These are phyloP conservation scores for Lepidurus packardi DNA, from an alignment of 1,140 invertebrate genomes.

Conservation along the genomic window DNA sequence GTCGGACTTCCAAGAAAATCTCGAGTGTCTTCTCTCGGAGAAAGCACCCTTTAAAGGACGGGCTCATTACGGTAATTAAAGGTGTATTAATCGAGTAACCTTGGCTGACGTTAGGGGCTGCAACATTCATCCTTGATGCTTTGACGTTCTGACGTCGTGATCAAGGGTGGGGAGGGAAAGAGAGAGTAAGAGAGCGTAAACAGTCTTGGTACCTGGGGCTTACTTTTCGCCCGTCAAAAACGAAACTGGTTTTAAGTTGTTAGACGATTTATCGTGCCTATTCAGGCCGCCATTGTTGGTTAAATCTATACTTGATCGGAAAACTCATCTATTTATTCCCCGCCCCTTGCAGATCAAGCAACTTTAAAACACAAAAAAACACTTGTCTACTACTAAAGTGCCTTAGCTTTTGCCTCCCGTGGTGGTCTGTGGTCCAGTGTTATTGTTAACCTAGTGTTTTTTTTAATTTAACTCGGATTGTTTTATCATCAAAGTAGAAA, in stretches of 20 bases:
- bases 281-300: not conserved
- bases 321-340: not conserved
- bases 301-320: not conserved
- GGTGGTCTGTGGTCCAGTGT: conserved; percentile 4
- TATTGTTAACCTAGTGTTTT: not conserved
- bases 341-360: too few relatives aligned
- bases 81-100: conserved; percentile 10
- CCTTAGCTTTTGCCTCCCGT: conserved; percentile 3
- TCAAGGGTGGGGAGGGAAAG: not conserved
- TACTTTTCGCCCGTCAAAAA: not conserved
- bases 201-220: not conserved
- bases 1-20: conserved; percentile 32
- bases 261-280: too few relatives aligned
- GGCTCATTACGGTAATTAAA: conserved; percentile 32
- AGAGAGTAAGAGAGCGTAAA: conserved; percentile 21
- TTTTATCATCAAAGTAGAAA: not conserved
- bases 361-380: too few relatives aligned
- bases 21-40: conserved; percentile 29
- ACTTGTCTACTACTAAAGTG: not conserved
- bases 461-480: not conserved
- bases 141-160: conserved; percentile 13
- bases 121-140: conserved; percentile 10
- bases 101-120: conserved; percentile 5
- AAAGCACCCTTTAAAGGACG: conserved; percentile 32
- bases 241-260: not conserved